These are phyloP conservation scores for Oxygymnocypris stewartii DNA, from an alignment of 2,113 vertebrate species.

Conservation along the genomic window DNA sequence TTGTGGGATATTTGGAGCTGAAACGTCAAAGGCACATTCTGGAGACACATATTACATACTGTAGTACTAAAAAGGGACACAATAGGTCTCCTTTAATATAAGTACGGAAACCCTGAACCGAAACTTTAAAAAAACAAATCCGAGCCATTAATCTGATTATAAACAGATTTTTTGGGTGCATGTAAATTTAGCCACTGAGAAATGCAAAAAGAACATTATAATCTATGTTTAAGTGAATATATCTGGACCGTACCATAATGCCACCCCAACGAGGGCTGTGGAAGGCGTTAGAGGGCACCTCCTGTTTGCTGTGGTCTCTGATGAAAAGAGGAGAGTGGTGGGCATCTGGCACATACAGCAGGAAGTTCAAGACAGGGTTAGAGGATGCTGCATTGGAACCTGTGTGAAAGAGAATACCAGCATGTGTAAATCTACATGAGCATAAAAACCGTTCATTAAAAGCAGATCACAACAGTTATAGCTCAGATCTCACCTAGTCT, in stretches of 20 bases:
- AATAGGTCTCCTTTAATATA: too few species aligned
- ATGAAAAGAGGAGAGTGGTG: constrained; percentile 90
- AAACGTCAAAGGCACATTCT: too few species aligned
- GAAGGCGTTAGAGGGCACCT: constrained; percentile 88
- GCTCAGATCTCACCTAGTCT: constrained; percentile 80
- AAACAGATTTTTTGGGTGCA: too few species aligned
- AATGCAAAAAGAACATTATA: too few species aligned
- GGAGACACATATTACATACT: too few species aligned
- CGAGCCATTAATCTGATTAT: too few species aligned
- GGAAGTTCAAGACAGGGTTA: constrained; percentile 92
- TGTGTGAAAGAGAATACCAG: constrained; percentile 55
- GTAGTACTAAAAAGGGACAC: too few species aligned
- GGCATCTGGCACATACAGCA: constrained; percentile 90
- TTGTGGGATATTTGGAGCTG: too few species aligned
- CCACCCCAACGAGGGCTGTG: constrained; percentile 97
- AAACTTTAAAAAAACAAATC: too few species aligned
- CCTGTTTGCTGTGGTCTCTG: constrained; percentile 80
- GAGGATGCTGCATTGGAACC: constrained; percentile 93
- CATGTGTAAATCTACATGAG: not conserved
- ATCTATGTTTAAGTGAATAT: not conserved
- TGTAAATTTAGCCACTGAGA: too few species aligned
- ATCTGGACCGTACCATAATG: constrained; percentile 83
- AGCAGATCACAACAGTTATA: not conserved
- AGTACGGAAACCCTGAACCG: too few species aligned
- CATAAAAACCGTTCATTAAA: not conserved